These are phyloP conservation scores for Semaprochilodus insignis DNA, from an alignment of 2,797 vertebrate species.

Conservation along the genomic window DNA sequence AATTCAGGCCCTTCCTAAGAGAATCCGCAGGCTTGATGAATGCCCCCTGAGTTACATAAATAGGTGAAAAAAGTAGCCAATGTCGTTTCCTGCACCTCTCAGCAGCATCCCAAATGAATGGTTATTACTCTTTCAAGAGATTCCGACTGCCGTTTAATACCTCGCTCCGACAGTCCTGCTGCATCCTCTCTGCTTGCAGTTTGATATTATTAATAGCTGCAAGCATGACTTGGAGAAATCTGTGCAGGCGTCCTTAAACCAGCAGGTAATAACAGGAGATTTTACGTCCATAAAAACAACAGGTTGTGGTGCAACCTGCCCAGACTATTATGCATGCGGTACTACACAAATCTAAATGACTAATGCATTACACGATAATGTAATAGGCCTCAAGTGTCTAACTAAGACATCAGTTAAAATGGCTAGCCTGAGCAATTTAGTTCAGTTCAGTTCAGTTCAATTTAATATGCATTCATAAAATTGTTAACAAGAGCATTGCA, in stretches of 20 bases:
- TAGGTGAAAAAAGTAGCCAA: not conserved
- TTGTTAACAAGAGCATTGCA: too few species aligned
- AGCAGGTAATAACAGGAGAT: not conserved
- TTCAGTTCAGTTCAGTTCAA: too few species aligned
- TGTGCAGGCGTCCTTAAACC: not conserved
- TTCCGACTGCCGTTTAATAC: slow-evolving; percentile 11
- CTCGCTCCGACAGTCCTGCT: not conserved
- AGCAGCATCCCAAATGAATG: not conserved
- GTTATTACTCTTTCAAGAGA: slow-evolving; percentile 5
- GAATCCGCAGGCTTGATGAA: slow-evolving; percentile 11
- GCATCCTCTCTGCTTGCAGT: not conserved
- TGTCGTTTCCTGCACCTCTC: slow-evolving; percentile 36
- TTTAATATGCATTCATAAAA: too few species aligned
- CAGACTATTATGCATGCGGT: too few species aligned
- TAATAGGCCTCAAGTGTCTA: too few species aligned
- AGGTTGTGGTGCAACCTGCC: not conserved
- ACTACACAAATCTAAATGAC: too few species aligned
- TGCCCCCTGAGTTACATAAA: not conserved
- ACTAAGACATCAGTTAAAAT: too few species aligned
- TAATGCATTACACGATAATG: too few species aligned
- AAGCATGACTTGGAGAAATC: not conserved
- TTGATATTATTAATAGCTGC: not conserved
- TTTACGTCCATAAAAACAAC: not conserved
- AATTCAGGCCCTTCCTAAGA: slow-evolving; percentile 8
- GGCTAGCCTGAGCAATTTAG: too few species aligned